Evolutionary conservation across 2,888 invertebrate species (phyloP), one percentile per base, ranked within the genome.

Genomic region (Oscheius sp.): DNA sequence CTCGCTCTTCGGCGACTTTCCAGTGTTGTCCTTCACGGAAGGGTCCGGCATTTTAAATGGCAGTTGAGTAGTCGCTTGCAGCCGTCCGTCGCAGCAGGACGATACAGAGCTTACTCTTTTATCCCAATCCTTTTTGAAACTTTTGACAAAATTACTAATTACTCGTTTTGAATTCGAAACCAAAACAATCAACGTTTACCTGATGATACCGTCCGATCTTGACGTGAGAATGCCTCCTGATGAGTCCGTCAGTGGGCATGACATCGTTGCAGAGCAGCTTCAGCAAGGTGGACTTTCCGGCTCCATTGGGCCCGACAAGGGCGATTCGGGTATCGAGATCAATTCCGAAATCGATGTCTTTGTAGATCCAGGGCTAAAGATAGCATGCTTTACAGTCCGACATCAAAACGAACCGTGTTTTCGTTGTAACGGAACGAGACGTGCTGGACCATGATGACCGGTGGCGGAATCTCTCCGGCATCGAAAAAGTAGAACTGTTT

Each of bases 401-500:
- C 32, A 9, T 4, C n/a, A 60, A 2, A 50, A 68, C 79, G 21
- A 42, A 84, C 83, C 62, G 86, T 82, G 32, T 81, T 82, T 32
- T 87, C 86, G 59, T 92, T 93, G 90, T 99, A 99, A 51, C 94
- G 93, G 91, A 98, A 99, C 85, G 95, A 94, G 53, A 99, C 98
- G 89, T 98, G 96, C 92, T 96, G 96, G 72, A 99, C 97, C 97
- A 98, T 98, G 87, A 99, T 97, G 76, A 99, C 98, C 0, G 99
- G 99, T 1, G 99, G 99, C 53, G 99, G 99, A 84, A 99, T 94
- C 70, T 93, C 94, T 77, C 98, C 99, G 89, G 98, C 98, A 51
- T 93, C 92, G 0, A 96, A 97, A 90, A 99, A 99, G 90, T 94
- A 96, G 90, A 99, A 99, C 86, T 94, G 94, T 71, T 97, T 93